A percentile compares a stretch with the other conserved stretches of the same genome.
Evolutionary conservation across 2,113 vertebrate genomes (phyloP).

Genomic region (Leucopsar rothschildi): DNA sequence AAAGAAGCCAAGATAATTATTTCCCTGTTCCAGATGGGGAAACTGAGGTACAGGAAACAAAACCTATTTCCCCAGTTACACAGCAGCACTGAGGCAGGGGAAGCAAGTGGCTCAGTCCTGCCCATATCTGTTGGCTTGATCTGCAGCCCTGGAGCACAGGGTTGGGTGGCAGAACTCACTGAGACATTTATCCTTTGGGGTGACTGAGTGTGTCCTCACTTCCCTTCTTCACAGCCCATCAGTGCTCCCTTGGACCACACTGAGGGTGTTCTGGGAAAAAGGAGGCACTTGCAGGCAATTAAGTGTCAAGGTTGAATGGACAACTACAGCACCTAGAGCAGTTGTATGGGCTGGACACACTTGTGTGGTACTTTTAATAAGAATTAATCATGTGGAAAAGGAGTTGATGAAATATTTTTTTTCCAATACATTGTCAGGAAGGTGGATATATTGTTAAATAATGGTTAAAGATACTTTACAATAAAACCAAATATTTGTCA

Average conservation of each 20-base stretch:
- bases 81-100: neutral
- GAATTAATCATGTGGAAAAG: neutral
- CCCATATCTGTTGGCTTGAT: accelerated
- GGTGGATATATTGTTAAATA: neutral
- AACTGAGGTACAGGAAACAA: neutral
- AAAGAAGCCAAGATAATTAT: constrained; percentile 11
- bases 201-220: neutral
- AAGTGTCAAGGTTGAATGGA: neutral
- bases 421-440: neutral
- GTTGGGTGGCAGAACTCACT: neutral
- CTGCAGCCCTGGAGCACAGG: neutral
- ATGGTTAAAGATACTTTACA: neutral
- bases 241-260: neutral
- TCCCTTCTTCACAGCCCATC: neutral
- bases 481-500: neutral
- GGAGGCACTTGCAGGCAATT: neutral
- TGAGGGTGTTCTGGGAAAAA: neutral
- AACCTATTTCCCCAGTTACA: neutral
- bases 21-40: neutral
- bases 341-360: neutral
- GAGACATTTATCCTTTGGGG: neutral
- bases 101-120: neutral
- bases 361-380: neutral
- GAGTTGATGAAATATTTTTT: neutral
- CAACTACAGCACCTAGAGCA: accelerated